These are phyloP conservation scores for Diplolepis rosae DNA, from an alignment of 2,888 invertebrate species.

Conservation along the genomic window DNA sequence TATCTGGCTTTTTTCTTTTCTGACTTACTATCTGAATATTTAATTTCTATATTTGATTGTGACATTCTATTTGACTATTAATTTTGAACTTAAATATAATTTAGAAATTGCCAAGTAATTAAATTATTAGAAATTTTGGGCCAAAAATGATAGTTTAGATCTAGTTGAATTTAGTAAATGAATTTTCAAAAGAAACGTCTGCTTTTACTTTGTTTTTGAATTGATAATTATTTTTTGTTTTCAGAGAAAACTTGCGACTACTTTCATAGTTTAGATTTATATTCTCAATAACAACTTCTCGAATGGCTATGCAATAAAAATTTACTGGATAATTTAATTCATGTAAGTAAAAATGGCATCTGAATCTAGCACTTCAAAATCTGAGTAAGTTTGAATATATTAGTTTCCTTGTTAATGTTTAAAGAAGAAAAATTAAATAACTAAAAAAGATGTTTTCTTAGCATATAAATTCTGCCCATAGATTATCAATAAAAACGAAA, in stretches of 20 bases:
- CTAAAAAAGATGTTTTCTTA: too few relatives aligned
- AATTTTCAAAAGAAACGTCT: conserved; percentile 1
- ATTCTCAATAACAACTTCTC: neutral
- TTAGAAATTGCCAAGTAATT: conserved; percentile 8
- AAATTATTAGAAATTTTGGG: neutral
- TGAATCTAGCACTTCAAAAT: neutral
- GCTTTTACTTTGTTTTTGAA: neutral
- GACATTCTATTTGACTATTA: conserved; percentile 13
- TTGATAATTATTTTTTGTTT: neutral
- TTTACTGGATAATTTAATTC: neutral
- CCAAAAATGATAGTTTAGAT: neutral
- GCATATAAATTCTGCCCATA: neutral
- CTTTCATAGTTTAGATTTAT: neutral
- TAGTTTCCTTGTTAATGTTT: too few relatives aligned
- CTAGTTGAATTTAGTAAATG: too few relatives aligned
- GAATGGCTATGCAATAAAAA: neutral
- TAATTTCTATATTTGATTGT: neutral
- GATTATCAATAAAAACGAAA: neutral
- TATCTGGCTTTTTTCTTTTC: neutral
- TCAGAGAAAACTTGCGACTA: neutral
- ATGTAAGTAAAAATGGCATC: neutral
- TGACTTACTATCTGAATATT: neutral
- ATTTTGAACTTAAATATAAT: neutral
- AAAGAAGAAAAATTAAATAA: too few relatives aligned
- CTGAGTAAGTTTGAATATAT: neutral